Evolutionary conservation across 1,140 invertebrate species (phyloP).

Genomic region (Drosophila arizonae): DNA sequence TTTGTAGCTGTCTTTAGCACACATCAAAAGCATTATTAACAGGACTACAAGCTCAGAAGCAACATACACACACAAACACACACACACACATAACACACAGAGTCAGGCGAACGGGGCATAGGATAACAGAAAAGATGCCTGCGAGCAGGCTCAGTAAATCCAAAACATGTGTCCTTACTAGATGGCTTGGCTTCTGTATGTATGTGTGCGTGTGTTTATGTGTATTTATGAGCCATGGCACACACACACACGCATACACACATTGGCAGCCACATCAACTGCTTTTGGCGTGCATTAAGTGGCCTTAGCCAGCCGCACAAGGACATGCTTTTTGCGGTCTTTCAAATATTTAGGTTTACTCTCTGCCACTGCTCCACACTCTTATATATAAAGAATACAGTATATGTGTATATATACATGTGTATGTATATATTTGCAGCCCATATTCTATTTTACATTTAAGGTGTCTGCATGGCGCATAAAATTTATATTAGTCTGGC

Average conservation of each 20-base stretch:
- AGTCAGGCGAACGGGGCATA: slow-evolving; percentile 13
- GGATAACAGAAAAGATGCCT: slow-evolving; percentile 69
- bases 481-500: slow-evolving; percentile 60
- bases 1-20: slow-evolving; percentile 76
- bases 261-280: slow-evolving; percentile 53
- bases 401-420: background rate
- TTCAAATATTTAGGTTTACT: slow-evolving; percentile 57
- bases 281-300: slow-evolving; percentile 79
- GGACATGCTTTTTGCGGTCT: slow-evolving; percentile 76
- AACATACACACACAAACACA: slow-evolving; percentile 27
- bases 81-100: slow-evolving; percentile 17
- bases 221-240: slow-evolving; percentile 65
- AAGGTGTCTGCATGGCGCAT: slow-evolving; percentile 55
- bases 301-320: slow-evolving; percentile 71
- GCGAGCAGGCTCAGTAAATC: slow-evolving; percentile 63
- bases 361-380: background rate
- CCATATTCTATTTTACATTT: slow-evolving; percentile 11
- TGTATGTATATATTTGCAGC: background rate
- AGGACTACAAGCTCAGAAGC: slow-evolving; percentile 60
- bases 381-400: background rate
- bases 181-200: slow-evolving; percentile 12
- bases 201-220: slow-evolving; percentile 20
- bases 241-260: slow-evolving; percentile 6
- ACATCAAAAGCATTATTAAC: slow-evolving; percentile 80
- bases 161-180: slow-evolving; percentile 72